Conservation (phyloP, 2,888 invertebrate genomes). For the Dolichopus griseipennis region DNA sequence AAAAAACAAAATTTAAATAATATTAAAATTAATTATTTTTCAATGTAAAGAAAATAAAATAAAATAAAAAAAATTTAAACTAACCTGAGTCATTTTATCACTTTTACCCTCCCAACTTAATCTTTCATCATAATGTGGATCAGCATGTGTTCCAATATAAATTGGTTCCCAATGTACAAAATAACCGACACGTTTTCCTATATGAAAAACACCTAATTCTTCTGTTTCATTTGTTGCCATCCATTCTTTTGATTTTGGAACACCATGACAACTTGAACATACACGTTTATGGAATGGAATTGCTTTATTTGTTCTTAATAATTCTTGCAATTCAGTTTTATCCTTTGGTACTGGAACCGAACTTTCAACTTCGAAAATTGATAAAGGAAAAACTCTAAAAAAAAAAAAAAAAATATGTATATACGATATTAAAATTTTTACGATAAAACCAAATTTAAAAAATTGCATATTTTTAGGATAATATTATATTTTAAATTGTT, state of each 20-base stretch:
- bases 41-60: no score
- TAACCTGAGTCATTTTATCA: conserved; percentile 92
- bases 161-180: conserved; percentile 89
- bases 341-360: conserved; percentile 56
- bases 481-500: no score
- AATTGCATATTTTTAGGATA: no score
- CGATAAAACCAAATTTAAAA: no score
- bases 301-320: conserved; percentile 68
- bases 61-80: background rate
- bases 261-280: conserved; percentile 81
- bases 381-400: conserved; percentile 72
- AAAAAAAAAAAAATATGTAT: conserved; percentile 3
- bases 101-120: conserved; percentile 91
- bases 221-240: conserved; percentile 61
- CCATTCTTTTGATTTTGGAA: conserved; percentile 80
- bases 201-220: conserved; percentile 68
- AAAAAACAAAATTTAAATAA: conserved; percentile 17
- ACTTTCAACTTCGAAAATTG: conserved; percentile 79
- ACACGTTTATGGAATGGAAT: conserved; percentile 88
- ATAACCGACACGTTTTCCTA: conserved; percentile 70
- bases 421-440: background rate
- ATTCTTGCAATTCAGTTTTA: conserved; percentile 61
- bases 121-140: conserved; percentile 83
- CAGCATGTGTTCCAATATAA: conserved; percentile 80
- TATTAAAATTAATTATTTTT: background rate